Evolutionary conservation across 1,140 invertebrate genomes (phyloP), one percentile per base, ranked within the genome.

Genomic region (Chironomus tepperi): DNA sequence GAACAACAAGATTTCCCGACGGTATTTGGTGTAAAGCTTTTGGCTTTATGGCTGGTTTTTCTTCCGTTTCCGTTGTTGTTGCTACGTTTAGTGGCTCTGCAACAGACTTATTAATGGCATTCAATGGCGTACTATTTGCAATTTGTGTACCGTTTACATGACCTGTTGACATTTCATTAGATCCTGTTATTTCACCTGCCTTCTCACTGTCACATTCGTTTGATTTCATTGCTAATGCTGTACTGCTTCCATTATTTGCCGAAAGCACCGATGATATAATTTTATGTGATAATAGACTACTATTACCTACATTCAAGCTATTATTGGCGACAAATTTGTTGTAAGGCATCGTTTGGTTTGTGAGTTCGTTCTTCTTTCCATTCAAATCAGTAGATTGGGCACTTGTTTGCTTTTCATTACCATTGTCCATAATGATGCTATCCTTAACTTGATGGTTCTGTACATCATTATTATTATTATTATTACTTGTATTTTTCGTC

Each of bases 271-370:
- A 43, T 43, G 18, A 74, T 19, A 8, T 79, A 79, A 9, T 79
- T 76, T 18, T 77, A 43, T 47, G 42, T 7, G 43, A 77, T 16
- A 77, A 77, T 12, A 77, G 75, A 72, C 77, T 77, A n/a, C 80
- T 79, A 24, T 80, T 76, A 70, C 79, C 76, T 12, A 79, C 73
- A 70, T 77, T 79, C 73, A 73, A 19, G 42, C 42, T 15, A 43
- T 19, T 10, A 19, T 43, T 79, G 73, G 83, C 87, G 8, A 89
- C 88, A 79, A 94, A 93, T 82, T 94, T 92, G 77, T 94, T 94
- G 80, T 94, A 94, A 72, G 94, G 94, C 80, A 96, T 85, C 18
- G 93, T 95, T 84, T 97, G 94, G 85, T 96, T 96, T 83, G 96
- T 96, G 0, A 94, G 93, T 82, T 97, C 93, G 73, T 91, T 92